phyloP scores from a whole-genome alignment of 1,140 invertebrate genomes.

The Muscidifurax raptorellus region DNA sequence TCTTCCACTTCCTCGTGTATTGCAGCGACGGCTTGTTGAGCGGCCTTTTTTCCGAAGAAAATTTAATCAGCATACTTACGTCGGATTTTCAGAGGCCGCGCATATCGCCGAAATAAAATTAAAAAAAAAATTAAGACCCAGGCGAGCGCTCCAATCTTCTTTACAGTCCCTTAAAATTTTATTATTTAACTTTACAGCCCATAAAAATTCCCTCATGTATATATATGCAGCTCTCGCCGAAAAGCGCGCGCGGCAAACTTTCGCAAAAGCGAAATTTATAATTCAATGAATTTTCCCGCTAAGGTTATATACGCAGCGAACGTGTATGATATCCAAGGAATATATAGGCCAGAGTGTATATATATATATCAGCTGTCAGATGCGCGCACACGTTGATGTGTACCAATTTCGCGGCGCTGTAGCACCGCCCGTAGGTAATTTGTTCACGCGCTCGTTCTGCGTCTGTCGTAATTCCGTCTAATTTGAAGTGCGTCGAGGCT shows the following conservation, averaged over 20 bases:
- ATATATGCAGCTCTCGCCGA: no score
- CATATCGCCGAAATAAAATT: no score
- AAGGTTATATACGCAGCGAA: background rate
- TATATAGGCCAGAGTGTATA: background rate
- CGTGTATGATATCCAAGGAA: background rate
- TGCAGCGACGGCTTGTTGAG: background rate
- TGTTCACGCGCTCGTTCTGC: background rate
- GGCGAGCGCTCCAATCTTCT: background rate
- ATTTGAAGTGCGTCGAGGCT: constrained; percentile 18
- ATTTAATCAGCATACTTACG: constrained; percentile 4
- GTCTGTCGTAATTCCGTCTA: background rate
- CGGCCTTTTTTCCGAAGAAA: background rate
- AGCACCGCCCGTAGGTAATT: constrained; percentile 19
- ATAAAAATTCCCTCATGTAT: background rate
- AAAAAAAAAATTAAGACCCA: no score
- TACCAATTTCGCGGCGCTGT: background rate
- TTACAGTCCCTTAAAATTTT: background rate
- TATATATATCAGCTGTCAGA: background rate
- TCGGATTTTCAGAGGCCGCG: background rate
- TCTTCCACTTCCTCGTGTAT: background rate
- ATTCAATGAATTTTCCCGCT: background rate
- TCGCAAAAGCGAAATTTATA: background rate
- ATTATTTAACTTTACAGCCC: background rate
- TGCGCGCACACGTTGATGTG: background rate
- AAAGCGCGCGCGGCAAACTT: background rate